phyloP scores from a whole-genome alignment of 1,140 invertebrate species.

The Coenobita brevimanus region DNA sequence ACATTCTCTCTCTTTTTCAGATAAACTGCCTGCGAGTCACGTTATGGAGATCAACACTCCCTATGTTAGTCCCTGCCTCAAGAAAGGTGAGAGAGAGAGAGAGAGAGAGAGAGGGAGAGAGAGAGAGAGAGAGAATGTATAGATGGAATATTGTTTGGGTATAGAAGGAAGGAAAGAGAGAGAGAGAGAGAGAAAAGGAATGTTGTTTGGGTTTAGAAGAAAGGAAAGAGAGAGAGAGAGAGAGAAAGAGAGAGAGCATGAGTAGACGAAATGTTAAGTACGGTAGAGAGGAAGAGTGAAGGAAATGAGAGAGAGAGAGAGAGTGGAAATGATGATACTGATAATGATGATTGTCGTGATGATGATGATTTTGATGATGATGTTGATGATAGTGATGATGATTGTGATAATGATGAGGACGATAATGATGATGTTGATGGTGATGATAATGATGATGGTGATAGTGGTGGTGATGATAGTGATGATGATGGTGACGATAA shows the following conservation, averaged over 20 bases:
- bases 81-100: slow-evolving; percentile 11
- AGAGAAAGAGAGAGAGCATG: too few relatives aligned
- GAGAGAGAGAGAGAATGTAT: not conserved
- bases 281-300: not conserved
- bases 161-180: too few relatives aligned
- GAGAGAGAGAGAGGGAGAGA: slow-evolving; percentile 14
- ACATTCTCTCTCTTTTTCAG: slow-evolving; percentile 27
- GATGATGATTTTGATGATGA: too few relatives aligned
- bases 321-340: too few relatives aligned
- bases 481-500: too few relatives aligned
- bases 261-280: not conserved
- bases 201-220: not conserved
- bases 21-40: slow-evolving; percentile 18
- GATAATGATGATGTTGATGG: too few relatives aligned
- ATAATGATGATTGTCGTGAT: too few relatives aligned
- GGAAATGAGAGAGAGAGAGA: not conserved
- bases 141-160: not conserved
- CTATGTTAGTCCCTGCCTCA: slow-evolving; percentile 25
- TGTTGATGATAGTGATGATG: too few relatives aligned
- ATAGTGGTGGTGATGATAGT: too few relatives aligned
- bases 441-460: too few relatives aligned
- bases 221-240: not conserved
- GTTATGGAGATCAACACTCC: slow-evolving; percentile 39
- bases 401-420: too few relatives aligned
- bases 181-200: not conserved